Percentiles rank a stretch among this genome's conserved stretches.
These are phyloP conservation scores for Saxidomus purpurata DNA, from an alignment of 1,140 invertebrate genomes.

Conservation along the genomic window DNA sequence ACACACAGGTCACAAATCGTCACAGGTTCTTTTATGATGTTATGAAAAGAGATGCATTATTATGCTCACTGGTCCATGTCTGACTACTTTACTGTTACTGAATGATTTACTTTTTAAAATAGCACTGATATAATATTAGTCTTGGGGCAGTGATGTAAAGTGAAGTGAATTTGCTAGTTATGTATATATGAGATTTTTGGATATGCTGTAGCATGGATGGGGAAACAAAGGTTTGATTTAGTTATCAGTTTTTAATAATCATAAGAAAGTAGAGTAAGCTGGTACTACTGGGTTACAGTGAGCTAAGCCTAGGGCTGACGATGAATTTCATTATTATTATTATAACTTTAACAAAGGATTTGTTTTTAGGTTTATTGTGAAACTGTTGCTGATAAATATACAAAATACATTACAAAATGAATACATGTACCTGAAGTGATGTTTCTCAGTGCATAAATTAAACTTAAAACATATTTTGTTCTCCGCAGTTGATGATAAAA, in stretches of 20 bases:
- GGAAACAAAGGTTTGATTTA: constrained; percentile 19
- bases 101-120: background rate
- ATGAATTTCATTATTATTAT: background rate
- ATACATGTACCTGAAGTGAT: no score
- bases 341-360: no score
- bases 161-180: background rate
- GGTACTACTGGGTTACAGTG: background rate
- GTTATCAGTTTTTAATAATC: background rate
- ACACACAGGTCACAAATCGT: background rate
- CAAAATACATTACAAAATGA: no score
- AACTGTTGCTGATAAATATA: no score
- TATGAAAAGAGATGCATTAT: constrained; percentile 37
- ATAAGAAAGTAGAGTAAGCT: background rate
- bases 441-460: no score
- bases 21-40: constrained; percentile 20
- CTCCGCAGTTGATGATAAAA: no score
- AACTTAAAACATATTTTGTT: no score
- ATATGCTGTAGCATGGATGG: constrained; percentile 1
- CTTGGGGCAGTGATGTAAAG: background rate
- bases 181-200: background rate
- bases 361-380: no score
- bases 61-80: constrained; percentile 15
- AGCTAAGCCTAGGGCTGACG: background rate
- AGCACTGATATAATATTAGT: background rate
- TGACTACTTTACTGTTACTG: constrained; percentile 5